phyloP scores from a whole-genome alignment of 2,113 vertebrate genomes.

The Macroglossus sobrinus region DNA sequence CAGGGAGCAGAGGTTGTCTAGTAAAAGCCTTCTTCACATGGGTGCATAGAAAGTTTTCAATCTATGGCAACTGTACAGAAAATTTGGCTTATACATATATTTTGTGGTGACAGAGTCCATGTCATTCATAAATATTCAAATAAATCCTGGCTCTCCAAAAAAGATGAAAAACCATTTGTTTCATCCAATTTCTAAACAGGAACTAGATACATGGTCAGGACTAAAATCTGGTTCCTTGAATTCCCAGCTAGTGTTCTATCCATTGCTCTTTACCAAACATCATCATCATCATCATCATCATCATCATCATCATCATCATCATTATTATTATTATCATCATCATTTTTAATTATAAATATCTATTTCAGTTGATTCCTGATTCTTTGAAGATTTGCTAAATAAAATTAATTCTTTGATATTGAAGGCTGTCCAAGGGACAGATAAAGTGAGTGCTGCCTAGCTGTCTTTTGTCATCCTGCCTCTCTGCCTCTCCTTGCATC shows the following conservation, averaged over 20 bases:
- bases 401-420: neutral
- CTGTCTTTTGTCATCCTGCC: rapidly evolving
- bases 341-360: too few species aligned
- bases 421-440: rapidly evolving
- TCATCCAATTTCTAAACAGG: neutral
- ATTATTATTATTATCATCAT: too few species aligned
- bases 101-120: neutral
- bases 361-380: neutral
- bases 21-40: neutral
- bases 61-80: neutral
- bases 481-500: rapidly evolving
- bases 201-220: neutral
- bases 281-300: too few species aligned
- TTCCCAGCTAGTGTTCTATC: neutral
- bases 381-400: neutral
- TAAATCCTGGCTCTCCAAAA: neutral
- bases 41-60: neutral
- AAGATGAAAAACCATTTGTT: neutral
- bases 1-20: neutral
- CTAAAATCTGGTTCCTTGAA: neutral
- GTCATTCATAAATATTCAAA: neutral
- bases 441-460: neutral
- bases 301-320: too few species aligned
- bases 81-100: neutral
- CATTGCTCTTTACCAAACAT: neutral